A percentile compares a stretch with the other conserved stretches of the same genome.
These are phyloP conservation scores for Alosa alosa DNA, from an alignment of 2,113 vertebrate genomes.

Conservation along the genomic window DNA sequence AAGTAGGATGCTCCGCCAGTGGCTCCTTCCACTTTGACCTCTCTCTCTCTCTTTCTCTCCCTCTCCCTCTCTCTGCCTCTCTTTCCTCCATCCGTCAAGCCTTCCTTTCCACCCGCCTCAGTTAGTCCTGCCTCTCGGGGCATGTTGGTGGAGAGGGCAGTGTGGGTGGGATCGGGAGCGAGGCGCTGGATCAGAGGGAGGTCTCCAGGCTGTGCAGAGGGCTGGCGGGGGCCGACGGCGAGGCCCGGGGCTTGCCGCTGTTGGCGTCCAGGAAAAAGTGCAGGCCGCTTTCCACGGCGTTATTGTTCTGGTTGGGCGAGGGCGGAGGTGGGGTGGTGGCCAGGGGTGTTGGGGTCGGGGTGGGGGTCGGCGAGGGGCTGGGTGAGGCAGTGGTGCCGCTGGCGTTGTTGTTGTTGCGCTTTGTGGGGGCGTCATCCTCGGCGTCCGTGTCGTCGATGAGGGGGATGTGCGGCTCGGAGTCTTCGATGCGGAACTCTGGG, in stretches of 20 bases:
- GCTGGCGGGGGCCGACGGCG: conserved; percentile 90
- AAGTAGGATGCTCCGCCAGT: conserved; percentile 66
- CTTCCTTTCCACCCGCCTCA: conserved; percentile 40
- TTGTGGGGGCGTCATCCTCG: conserved; percentile 96
- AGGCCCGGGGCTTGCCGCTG: conserved; percentile 85
- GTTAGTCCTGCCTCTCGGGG: conserved; percentile 54
- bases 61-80: background rate
- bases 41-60: conserved; percentile 21
- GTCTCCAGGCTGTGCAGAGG: conserved; percentile 99
- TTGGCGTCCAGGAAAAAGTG: conserved; percentile 90
- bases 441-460: conserved; percentile 98
- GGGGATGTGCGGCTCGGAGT: conserved; percentile 98
- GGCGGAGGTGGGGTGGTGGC: conserved; percentile 73
- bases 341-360: conserved; percentile 69
- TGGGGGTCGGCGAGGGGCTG: conserved; percentile 89
- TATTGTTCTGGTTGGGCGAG: conserved; percentile 99
- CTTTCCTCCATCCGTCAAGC: background rate
- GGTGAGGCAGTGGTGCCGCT: conserved; percentile 64
- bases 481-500: conserved; percentile 99
- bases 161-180: conserved; percentile 37
- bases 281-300: conserved; percentile 93
- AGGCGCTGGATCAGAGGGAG: conserved; percentile 90
- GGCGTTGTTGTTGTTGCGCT: conserved; percentile 75
- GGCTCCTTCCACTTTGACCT: conserved; percentile 40
- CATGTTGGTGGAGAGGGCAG: conserved; percentile 32